These are phyloP conservation scores for Microcebus murinus DNA, from an alignment of 2,113 vertebrate species.

Conservation along the genomic window DNA sequence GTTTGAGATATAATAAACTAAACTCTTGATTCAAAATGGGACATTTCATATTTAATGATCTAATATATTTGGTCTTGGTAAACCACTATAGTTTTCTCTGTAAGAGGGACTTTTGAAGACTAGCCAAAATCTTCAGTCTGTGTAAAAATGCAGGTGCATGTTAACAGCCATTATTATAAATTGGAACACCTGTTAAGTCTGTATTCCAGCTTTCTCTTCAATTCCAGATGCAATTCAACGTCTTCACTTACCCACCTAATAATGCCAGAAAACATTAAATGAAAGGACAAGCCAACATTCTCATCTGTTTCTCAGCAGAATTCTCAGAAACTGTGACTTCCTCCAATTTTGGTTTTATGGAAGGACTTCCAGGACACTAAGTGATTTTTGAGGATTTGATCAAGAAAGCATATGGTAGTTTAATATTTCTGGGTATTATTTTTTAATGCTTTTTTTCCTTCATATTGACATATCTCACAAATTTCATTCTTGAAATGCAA, in stretches of 20 bases:
- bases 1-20: too few species aligned
- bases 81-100: constrained; percentile 30
- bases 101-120: constrained; percentile 38
- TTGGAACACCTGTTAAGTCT: constrained; percentile 62
- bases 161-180: constrained; percentile 58
- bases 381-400: constrained; percentile 3
- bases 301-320: constrained; percentile 25
- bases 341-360: constrained; percentile 11
- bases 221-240: constrained; percentile 46
- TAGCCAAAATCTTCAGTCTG: constrained; percentile 53
- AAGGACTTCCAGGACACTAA: not conserved
- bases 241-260: constrained; percentile 23
- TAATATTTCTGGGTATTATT: not conserved
- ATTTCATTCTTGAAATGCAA: not conserved
- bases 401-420: not conserved
- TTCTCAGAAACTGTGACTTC: constrained; percentile 26
- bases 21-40: too few species aligned
- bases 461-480: not conserved
- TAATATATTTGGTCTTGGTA: constrained; percentile 39
- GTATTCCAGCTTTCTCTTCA: constrained; percentile 44
- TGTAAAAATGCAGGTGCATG: constrained; percentile 63
- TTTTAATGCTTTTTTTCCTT: not conserved
- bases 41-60: too few species aligned
- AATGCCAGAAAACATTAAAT: constrained; percentile 23
- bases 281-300: constrained; percentile 37